Evolutionary conservation across 2,113 vertebrate genomes (phyloP).

Genomic region (Amazona guildingii): DNA sequence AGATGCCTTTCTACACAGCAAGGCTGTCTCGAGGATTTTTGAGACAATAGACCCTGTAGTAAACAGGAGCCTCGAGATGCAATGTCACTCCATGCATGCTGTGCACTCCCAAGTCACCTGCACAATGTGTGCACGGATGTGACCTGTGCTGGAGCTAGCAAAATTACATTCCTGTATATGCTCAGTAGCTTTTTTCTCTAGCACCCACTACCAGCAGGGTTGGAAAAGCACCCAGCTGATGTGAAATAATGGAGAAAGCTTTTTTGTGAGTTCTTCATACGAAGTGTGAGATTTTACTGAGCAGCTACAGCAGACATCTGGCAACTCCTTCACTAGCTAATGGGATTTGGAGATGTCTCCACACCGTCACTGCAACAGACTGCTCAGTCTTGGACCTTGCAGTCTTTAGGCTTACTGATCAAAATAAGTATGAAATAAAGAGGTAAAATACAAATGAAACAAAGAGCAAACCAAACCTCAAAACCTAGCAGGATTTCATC

Average conservation of each 20-base stretch:
- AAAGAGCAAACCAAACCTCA: neutral
- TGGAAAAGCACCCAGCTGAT: neutral
- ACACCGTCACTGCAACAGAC: neutral
- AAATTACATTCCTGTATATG: neutral
- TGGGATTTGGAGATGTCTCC: neutral
- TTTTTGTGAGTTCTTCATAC: neutral
- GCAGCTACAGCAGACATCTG: neutral
- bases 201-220: neutral
- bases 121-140: accelerated
- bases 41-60: neutral
- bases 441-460: neutral
- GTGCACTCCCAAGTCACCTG: neutral
- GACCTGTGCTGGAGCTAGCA: neutral
- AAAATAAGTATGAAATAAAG: neutral
- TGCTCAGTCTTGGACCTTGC: neutral
- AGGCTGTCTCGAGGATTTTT: neutral
- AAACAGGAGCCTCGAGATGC: neutral
- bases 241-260: neutral
- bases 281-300: neutral
- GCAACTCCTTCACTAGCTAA: neutral
- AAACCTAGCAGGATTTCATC: neutral
- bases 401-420: neutral
- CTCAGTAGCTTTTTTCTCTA: neutral
- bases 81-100: neutral
- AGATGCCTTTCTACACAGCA: neutral